Conservation (phyloP, 2,888 invertebrate species). For the Oscheius myriophilus region DNA sequence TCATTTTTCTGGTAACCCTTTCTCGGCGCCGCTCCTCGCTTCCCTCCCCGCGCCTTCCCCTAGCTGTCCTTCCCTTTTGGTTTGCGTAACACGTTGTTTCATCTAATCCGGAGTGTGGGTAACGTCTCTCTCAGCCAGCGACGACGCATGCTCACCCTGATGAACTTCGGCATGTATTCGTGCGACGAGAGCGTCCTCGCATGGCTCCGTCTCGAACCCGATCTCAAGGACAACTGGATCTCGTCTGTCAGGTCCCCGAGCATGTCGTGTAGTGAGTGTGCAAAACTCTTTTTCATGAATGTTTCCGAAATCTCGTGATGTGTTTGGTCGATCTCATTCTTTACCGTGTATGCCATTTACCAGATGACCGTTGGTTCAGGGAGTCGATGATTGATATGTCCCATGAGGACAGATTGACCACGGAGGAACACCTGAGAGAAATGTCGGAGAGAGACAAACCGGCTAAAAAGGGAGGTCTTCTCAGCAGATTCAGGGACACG, state of each 20-base stretch:
- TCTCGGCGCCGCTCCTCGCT: not conserved
- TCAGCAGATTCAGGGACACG: constrained; percentile 67
- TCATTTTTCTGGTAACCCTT: not conserved
- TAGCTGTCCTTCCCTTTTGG: constrained; percentile 30
- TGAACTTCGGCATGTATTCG: constrained; percentile 67
- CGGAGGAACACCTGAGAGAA: constrained; percentile 63
- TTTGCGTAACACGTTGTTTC: constrained; percentile 29
- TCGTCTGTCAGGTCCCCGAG: constrained; percentile 50
- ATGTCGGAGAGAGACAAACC: constrained; percentile 50
- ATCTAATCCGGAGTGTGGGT: constrained; percentile 35
- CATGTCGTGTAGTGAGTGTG: constrained; percentile 28
- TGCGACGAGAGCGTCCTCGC: constrained; percentile 67
- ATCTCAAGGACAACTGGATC: constrained; percentile 56
- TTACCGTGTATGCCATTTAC: not conserved
- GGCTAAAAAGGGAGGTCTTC: constrained; percentile 57
- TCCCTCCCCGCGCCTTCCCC: constrained; percentile 20
- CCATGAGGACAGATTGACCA: constrained; percentile 61
- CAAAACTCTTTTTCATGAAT: not conserved
- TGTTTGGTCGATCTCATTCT: constrained; percentile 13
- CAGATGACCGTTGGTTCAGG: constrained; percentile 35
- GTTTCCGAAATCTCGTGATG: constrained; percentile 5
- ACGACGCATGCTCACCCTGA: constrained; percentile 66
- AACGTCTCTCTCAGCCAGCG: constrained; percentile 61
- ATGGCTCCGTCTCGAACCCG: constrained; percentile 63
- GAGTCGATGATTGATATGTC: constrained; percentile 61